These are phyloP conservation scores for Mythimna pallens DNA, from an alignment of 2,888 invertebrate species.

Conservation along the genomic window DNA sequence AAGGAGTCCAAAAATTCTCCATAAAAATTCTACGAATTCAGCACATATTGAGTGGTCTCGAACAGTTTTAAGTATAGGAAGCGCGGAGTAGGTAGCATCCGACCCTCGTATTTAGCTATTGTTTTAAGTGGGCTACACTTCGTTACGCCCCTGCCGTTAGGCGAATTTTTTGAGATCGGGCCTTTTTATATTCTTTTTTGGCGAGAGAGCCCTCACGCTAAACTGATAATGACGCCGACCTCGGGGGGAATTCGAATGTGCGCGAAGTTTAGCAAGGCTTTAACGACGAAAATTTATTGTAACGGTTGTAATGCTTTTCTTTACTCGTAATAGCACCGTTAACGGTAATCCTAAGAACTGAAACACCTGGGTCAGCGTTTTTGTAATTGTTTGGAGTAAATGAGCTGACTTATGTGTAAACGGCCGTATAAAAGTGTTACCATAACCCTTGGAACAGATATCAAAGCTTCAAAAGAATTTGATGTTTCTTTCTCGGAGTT, in stretches of 20 bases:
- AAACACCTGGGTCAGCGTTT: conserved; percentile 79
- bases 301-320: conserved; percentile 81
- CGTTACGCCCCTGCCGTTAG: conserved; percentile 87
- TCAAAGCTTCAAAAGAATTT: conserved; percentile 21
- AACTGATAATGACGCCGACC: conserved; percentile 88
- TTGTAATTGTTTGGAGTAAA: conserved; percentile 47
- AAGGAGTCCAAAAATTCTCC: conserved; percentile 80
- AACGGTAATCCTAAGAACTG: conserved; percentile 80
- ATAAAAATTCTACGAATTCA: conserved; percentile 88
- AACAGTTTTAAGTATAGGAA: conserved; percentile 83
- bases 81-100: conserved; percentile 78
- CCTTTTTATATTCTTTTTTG: conserved; percentile 83
- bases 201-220: conserved; percentile 82
- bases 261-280: conserved; percentile 78
- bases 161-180: conserved; percentile 82
- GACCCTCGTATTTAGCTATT: conserved; percentile 89
- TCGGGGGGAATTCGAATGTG: conserved; percentile 73
- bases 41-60: conserved; percentile 88
- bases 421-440: conserved; percentile 23
- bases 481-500: conserved; percentile 26
- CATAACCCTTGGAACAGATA: conserved; percentile 26
- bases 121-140: conserved; percentile 90
- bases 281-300: conserved; percentile 87
- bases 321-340: conserved; percentile 81
- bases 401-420: conserved; percentile 58